Conservation (phyloP, 2,797 vertebrate genomes). For the Chaetodon trifasciatus region DNA sequence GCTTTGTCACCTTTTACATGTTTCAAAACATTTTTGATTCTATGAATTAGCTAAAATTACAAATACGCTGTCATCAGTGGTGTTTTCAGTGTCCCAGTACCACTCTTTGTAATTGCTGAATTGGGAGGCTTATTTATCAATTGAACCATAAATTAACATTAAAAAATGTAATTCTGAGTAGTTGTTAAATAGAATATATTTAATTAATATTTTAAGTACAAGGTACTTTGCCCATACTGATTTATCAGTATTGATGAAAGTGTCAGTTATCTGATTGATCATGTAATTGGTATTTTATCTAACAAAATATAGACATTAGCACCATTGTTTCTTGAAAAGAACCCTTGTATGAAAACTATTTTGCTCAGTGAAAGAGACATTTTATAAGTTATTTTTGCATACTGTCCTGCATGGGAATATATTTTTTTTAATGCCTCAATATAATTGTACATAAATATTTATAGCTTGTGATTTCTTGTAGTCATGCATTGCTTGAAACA, state of each 20-base stretch:
- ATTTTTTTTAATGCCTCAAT: conserved; percentile 82
- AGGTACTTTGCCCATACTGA: conserved; percentile 68
- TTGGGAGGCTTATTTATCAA: conserved; percentile 55
- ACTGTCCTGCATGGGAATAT: conserved; percentile 80
- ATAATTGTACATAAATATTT: conserved; percentile 81
- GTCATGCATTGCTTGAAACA: conserved; percentile 66
- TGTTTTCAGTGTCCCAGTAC: conserved; percentile 53
- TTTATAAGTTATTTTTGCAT: conserved; percentile 86
- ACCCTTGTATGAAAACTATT: conserved; percentile 82
- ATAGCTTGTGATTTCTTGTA: conserved; percentile 76
- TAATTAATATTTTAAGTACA: conserved; percentile 72
- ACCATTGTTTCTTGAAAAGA: conserved; percentile 73
- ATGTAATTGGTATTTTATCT: conserved; percentile 74
- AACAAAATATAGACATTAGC: conserved; percentile 61
- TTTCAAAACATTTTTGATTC: conserved; percentile 73
- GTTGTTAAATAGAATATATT: conserved; percentile 65
- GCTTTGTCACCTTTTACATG: conserved; percentile 46
- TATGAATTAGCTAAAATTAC: conserved; percentile 70
- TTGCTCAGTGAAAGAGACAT: conserved; percentile 82
- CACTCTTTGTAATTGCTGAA: conserved; percentile 52
- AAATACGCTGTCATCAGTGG: conserved; percentile 42
- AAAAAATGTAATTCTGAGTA: conserved; percentile 47
- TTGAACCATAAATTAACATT: conserved; percentile 52
- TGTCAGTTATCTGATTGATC: conserved; percentile 60
- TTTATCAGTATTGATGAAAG: conserved; percentile 59